Evolutionary conservation across 2,797 vertebrate genomes (phyloP).

Genomic region (Malacoraja senta): DNA sequence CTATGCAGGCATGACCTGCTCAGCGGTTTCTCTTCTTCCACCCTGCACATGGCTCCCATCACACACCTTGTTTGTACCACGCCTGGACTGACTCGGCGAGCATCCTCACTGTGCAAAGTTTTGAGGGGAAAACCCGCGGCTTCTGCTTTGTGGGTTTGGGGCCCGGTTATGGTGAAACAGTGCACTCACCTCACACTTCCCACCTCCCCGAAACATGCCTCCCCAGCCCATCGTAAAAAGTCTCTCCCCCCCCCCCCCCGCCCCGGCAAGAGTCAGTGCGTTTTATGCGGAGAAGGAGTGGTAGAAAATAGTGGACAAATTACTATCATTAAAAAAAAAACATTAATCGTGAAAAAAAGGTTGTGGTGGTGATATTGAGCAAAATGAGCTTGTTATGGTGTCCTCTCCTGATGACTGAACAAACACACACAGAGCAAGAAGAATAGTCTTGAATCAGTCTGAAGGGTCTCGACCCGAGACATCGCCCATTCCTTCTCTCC

Average conservation of each 20-base stretch:
- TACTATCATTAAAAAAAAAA: not conserved
- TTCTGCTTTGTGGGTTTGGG: not conserved
- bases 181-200: not conserved
- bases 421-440: not conserved
- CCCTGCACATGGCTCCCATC: not conserved
- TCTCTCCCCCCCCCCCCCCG: not conserved
- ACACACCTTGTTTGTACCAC: not conserved
- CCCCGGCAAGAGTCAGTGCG: too few species aligned
- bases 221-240: not conserved
- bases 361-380: not conserved
- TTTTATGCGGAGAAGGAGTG: not conserved
- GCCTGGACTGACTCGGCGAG: not conserved
- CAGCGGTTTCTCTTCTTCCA: not conserved
- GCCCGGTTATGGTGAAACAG: not conserved
- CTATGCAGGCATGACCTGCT: not conserved
- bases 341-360: not conserved
- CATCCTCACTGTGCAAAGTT: not conserved
- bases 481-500: too few species aligned
- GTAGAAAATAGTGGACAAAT: not conserved
- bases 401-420: not conserved
- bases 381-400: not conserved
- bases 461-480: too few species aligned
- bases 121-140: not conserved
- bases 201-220: not conserved
- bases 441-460: too few species aligned